Percentiles rank a stretch among this genome's conserved stretches.
phyloP scores from a whole-genome alignment of 2,888 invertebrate genomes.

The Hypomecis punctinalis region DNA sequence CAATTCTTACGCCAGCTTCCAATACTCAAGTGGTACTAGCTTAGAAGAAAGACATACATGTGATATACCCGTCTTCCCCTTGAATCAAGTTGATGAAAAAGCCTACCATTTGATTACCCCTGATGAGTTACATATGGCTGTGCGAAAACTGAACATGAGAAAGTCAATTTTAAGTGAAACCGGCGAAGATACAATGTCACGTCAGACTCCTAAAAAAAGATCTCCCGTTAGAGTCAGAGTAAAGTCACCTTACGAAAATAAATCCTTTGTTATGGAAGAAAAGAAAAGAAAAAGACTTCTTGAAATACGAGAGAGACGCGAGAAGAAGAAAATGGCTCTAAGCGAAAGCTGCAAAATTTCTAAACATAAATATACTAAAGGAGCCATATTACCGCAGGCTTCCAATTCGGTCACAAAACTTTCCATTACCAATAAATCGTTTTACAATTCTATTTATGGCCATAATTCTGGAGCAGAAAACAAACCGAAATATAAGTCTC shows the following conservation, averaged over 20 bases:
- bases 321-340: slow-evolving; percentile 67
- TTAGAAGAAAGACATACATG: slow-evolving; percentile 40
- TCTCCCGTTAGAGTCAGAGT: slow-evolving; percentile 64
- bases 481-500: slow-evolving; percentile 47
- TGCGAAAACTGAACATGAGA: slow-evolving; percentile 61
- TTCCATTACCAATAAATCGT: slow-evolving; percentile 78
- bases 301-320: slow-evolving; percentile 72
- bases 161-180: slow-evolving; percentile 63
- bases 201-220: slow-evolving; percentile 54
- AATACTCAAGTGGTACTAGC: slow-evolving; percentile 45
- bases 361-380: slow-evolving; percentile 65
- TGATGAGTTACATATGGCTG: slow-evolving; percentile 59
- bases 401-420: slow-evolving; percentile 75
- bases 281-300: slow-evolving; percentile 71
- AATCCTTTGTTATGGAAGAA: slow-evolving; percentile 68
- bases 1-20: slow-evolving; percentile 27
- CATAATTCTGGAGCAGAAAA: slow-evolving; percentile 50
- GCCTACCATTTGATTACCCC: slow-evolving; percentile 47
- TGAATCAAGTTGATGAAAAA: slow-evolving; percentile 38
- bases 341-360: slow-evolving; percentile 66
- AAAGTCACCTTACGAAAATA: slow-evolving; percentile 78
- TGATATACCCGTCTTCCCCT: slow-evolving; percentile 34
- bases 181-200: slow-evolving; percentile 50
- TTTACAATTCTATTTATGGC: slow-evolving; percentile 78
- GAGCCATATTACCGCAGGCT: slow-evolving; percentile 61